Percentiles rank a stretch among this genome's conserved stretches.
Conservation (phyloP, 1,140 invertebrate genomes). For the Drosophila kohkoa region DNA sequence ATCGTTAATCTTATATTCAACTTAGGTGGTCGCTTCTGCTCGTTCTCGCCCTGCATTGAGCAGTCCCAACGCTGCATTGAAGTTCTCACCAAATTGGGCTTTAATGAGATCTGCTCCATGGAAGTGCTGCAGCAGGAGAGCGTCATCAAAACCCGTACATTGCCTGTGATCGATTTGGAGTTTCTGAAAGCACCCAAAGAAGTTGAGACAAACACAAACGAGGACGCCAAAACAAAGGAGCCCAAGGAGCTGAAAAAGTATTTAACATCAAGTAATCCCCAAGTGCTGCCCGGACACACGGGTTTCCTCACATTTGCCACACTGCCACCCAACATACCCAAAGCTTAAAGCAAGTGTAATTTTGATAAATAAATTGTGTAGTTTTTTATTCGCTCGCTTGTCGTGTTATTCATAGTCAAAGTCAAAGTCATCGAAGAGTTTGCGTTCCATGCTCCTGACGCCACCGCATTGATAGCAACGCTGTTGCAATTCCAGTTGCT, state of each 20-base stretch:
- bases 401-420: constrained; percentile 65
- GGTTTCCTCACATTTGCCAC: constrained; percentile 97
- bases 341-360: constrained; percentile 48
- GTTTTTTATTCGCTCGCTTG: constrained; percentile 26
- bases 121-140: constrained; percentile 95
- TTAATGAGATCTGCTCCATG: constrained; percentile 93
- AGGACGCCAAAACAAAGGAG: constrained; percentile 62
- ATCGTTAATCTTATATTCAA: not conserved
- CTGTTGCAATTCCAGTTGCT: constrained; percentile 36
- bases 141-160: constrained; percentile 90
- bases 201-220: constrained; percentile 26
- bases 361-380: constrained; percentile 55
- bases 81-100: constrained; percentile 89
- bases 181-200: constrained; percentile 87
- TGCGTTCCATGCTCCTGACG: constrained; percentile 55
- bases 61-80: constrained; percentile 96
- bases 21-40: constrained; percentile 95
- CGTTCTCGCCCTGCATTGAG: constrained; percentile 99
- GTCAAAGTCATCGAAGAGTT: constrained; percentile 51
- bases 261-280: constrained; percentile 89
- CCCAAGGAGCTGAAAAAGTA: constrained; percentile 86
- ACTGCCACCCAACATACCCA: constrained; percentile 87
- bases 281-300: constrained; percentile 94
- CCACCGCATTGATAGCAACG: constrained; percentile 72
- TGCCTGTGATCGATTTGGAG: constrained; percentile 89